Evolutionary conservation across 1,140 invertebrate genomes (phyloP).

Genomic region (Ceratina australensis): DNA sequence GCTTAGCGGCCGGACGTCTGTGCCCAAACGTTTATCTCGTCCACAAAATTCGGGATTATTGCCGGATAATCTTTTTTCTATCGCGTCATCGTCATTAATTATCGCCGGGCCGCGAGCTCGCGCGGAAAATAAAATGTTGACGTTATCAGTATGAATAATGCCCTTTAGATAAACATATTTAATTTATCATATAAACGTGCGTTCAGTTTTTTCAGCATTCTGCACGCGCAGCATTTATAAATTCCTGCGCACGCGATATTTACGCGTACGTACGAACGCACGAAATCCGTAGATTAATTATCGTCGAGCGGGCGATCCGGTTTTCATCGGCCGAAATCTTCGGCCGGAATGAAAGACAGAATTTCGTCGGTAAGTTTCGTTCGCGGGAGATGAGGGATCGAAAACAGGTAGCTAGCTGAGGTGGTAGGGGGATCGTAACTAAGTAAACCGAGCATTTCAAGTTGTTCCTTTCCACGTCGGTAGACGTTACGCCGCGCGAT

Average conservation of each 20-base stretch:
- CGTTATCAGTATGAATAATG: no score
- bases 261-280: no score
- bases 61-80: slow-evolving; percentile 1
- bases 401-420: background rate
- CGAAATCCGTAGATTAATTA: slow-evolving; percentile 1
- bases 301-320: no score
- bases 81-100: background rate
- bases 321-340: no score
- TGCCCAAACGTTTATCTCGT: slow-evolving; percentile 50
- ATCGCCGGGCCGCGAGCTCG: background rate
- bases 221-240: no score
- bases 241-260: no score
- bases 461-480: slow-evolving; percentile 54
- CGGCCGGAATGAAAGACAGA: slow-evolving; percentile 24
- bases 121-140: no score
- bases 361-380: slow-evolving; percentile 30
- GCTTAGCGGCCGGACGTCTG: slow-evolving; percentile 66
- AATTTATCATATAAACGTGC: no score
- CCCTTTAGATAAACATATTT: no score
- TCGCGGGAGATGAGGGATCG: background rate
- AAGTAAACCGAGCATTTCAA: slow-evolving; percentile 54
- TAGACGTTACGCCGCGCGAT: slow-evolving; percentile 52
- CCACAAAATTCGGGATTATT: slow-evolving; percentile 14
- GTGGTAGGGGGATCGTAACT: slow-evolving; percentile 12
- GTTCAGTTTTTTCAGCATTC: no score